Conservation (phyloP, 2,113 vertebrate species). For the Protobothrops flavoviridis region DNA sequence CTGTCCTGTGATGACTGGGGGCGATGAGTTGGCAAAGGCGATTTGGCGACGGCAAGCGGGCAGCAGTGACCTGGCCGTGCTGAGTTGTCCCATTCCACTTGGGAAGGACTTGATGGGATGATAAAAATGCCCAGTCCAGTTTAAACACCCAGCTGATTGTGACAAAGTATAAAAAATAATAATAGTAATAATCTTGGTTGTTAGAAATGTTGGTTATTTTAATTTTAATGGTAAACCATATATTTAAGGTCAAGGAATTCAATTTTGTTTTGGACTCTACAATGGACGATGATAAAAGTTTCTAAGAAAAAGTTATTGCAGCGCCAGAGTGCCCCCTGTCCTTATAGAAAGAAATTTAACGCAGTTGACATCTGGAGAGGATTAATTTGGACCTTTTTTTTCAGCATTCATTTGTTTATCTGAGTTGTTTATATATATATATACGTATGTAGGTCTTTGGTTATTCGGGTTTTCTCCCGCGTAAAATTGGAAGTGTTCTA, state of each 20-base stretch:
- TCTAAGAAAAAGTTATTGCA: neutral
- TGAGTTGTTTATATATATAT: neutral
- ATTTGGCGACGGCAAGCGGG: neutral
- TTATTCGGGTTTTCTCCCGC: no score
- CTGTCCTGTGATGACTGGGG: neutral
- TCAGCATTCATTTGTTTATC: neutral
- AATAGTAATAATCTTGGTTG: neutral
- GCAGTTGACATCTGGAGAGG: neutral
- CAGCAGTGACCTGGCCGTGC: neutral
- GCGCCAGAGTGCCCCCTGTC: neutral
- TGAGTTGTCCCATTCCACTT: neutral
- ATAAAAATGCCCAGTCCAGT: neutral
- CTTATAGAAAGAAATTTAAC: neutral
- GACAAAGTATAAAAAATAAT: neutral
- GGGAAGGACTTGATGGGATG: neutral
- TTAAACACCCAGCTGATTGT: neutral
- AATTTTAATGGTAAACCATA: neutral
- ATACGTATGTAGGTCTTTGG: no score
- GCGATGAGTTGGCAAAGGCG: neutral
- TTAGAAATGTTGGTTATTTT: neutral
- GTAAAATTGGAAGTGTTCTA: no score
- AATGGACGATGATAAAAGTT: neutral
- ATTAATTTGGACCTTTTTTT: neutral
- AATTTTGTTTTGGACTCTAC: neutral
- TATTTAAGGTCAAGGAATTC: neutral